phyloP scores from a whole-genome alignment of 2,888 invertebrate genomes.

The Rhyacophila evoluta region DNA sequence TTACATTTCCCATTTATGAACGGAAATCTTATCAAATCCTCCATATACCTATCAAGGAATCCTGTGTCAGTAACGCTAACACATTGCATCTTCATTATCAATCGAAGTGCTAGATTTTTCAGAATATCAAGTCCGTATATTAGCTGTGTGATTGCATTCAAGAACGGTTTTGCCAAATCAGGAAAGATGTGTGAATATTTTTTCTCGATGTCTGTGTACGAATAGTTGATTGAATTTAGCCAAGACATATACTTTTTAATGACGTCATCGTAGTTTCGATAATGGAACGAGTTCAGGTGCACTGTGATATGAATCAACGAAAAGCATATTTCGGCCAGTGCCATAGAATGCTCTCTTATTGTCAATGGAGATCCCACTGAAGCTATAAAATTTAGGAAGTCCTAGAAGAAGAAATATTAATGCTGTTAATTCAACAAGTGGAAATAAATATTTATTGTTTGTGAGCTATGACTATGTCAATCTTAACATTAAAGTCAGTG shows the following conservation, averaged over 20 bases:
- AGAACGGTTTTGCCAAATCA: slow-evolving; percentile 81
- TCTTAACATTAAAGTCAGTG: no score
- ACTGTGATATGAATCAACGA: slow-evolving; percentile 30
- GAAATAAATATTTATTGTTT: no score
- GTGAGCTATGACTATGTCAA: no score
- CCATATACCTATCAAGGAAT: slow-evolving; percentile 59
- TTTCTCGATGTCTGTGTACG: slow-evolving; percentile 69
- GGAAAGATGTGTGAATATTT: slow-evolving; percentile 77
- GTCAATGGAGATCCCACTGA: slow-evolving; percentile 63
- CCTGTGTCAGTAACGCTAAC: slow-evolving; percentile 50
- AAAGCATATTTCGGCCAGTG: slow-evolving; percentile 55
- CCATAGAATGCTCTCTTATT: slow-evolving; percentile 58
- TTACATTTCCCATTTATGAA: slow-evolving; percentile 59
- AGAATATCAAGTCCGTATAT: slow-evolving; percentile 73
- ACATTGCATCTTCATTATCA: slow-evolving; percentile 60
- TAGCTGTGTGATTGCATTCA: slow-evolving; percentile 77
- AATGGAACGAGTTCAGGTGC: not conserved
- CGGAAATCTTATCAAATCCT: slow-evolving; percentile 70
- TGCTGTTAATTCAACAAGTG: not conserved
- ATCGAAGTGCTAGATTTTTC: slow-evolving; percentile 68
- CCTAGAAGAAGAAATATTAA: slow-evolving; percentile 60
- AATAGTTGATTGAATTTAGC: slow-evolving; percentile 70
- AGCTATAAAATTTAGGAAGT: slow-evolving; percentile 66
- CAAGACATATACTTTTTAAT: slow-evolving; percentile 67
- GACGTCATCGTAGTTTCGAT: slow-evolving; percentile 56